Evolutionary conservation across 1,140 invertebrate genomes (phyloP), one percentile per base, ranked within the genome.

Genomic region (Lepidostoma basale): DNA sequence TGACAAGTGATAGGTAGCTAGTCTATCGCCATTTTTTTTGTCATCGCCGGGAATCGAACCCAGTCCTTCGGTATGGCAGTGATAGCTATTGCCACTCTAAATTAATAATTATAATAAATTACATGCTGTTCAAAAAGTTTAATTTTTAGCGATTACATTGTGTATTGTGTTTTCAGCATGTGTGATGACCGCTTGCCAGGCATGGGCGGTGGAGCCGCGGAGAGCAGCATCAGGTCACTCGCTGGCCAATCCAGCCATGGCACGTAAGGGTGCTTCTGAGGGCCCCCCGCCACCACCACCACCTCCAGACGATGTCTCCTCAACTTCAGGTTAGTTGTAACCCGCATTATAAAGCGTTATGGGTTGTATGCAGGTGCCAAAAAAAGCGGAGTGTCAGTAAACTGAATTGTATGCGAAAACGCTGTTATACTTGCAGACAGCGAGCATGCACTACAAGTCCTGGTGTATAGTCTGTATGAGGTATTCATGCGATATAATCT

Each of bases 201-300:
- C 30, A 20, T 67, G 44, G 47, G 33, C 44, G 0, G 28, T 63
- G 26, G 56, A 52, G 45, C 8, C 44, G 58, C 28, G 58, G 28
- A 16, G 65, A 12, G 54, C 20, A 9, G 25, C 45, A 14, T 18
- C 36, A 6, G 42, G 62, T 49, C 60, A 30, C 14, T 23, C 39
- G n/a, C 16, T 69, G 28, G 22, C 9, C 30, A 40, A 20, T 40
- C 23, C 63, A 23, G 14, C 58, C 52, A 58, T 67, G 26, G 45
- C 69, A 0, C 40, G 69, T 9, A 70, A 70, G 49, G 45, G 64
- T 1, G 45, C 64, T 16, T 44, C 69, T 10, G 69, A 70, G 45
- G 63, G 44, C 3, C 52, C 69, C 4, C 36, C 69, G 1, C 14
- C 20, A 12, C 56, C 56, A 9, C 56, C 56, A 18, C 56, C 36